Evolutionary conservation across 2,113 vertebrate genomes (phyloP), one percentile per base, ranked within the genome.

Genomic region (Pterocles burchelli): DNA sequence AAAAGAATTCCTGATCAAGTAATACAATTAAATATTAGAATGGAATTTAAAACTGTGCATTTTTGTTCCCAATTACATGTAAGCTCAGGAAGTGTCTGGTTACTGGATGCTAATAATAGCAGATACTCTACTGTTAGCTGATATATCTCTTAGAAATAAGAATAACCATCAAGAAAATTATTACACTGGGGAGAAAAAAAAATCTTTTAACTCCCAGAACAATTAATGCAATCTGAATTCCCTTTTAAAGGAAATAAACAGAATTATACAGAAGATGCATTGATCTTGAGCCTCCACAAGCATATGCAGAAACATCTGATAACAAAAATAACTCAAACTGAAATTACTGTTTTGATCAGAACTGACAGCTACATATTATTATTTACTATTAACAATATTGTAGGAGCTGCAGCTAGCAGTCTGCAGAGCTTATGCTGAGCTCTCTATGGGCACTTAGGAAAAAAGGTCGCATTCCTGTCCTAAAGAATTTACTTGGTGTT

Each of bases 291-390:
- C 58, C 41, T 92, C 36, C 34, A 31, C 49, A 75, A 72, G 24
- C 61, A 87, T 71, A 61, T 68, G 80, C 57, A 63, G 59, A 78
- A 92, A 67, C 68, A 92, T 76, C 55, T 89, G 88, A 93, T 83
- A 92, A 59, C 70, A 77, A 61, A 68, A 91, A 76, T 41, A 95
- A 54, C 52, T 84, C 49, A 57, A 80, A 81, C 67, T 41, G 73
- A 68, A 96, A 62, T 61, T 8, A 75, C 45, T 85, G 49, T 91
- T 92, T 95, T 91, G 74, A 91, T 94, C 80, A 82, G 84, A 91
- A 87, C 77, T 0, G 36, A 68, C 66, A 93, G 54, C 49, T 0
- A 0, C 49, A 7, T 57, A 38, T 65, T 89, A 49, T 66, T 92
- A 68, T 82, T 91, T 79, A 45, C 62, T 89, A 29, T 88, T 89